These are phyloP conservation scores for Paedocypris micromegethes DNA, from an alignment of 2,797 vertebrate species.

Conservation along the genomic window DNA sequence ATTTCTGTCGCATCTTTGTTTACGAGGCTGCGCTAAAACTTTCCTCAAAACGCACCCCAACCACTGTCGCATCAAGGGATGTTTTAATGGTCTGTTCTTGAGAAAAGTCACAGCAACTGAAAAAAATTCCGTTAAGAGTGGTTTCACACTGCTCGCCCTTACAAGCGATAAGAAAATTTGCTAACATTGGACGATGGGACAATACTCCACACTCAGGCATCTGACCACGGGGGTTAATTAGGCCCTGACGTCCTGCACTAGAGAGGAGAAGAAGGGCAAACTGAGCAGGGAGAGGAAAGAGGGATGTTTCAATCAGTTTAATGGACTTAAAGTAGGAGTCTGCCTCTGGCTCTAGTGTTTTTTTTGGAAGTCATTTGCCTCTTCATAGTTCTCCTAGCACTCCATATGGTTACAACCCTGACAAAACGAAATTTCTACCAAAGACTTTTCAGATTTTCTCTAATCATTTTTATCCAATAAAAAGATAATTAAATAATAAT, in stretches of 20 bases:
- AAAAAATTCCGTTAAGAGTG: background rate
- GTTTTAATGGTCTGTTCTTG: background rate
- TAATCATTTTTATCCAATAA: conserved; percentile 3
- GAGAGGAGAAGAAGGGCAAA: conserved; percentile 29
- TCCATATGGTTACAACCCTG: conserved; percentile 32
- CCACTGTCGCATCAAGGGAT: background rate
- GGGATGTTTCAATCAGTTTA: conserved; percentile 53
- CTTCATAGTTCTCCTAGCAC: conserved; percentile 49
- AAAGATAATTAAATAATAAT: no score
- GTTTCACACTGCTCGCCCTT: conserved; percentile 20
- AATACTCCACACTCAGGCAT: conserved; percentile 26
- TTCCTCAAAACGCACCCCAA: background rate
- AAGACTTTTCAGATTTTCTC: conserved; percentile 20
- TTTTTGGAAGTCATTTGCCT: conserved; percentile 44
- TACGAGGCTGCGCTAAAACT: background rate
- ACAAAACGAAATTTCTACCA: conserved; percentile 8
- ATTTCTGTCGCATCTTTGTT: conserved; percentile 18
- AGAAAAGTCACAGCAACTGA: conserved; percentile 10
- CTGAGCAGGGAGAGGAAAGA: conserved; percentile 39
- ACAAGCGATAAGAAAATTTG: conserved; percentile 42
- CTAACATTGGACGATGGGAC: conserved; percentile 42
- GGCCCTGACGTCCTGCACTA: conserved; percentile 36
- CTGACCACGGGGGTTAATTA: conserved; percentile 57
- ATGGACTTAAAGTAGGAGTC: conserved; percentile 46
- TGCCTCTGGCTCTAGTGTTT: conserved; percentile 38